A percentile compares a stretch with the other conserved stretches of the same genome.
phyloP scores from a whole-genome alignment of 2,113 vertebrate genomes.

The Grus americana region DNA sequence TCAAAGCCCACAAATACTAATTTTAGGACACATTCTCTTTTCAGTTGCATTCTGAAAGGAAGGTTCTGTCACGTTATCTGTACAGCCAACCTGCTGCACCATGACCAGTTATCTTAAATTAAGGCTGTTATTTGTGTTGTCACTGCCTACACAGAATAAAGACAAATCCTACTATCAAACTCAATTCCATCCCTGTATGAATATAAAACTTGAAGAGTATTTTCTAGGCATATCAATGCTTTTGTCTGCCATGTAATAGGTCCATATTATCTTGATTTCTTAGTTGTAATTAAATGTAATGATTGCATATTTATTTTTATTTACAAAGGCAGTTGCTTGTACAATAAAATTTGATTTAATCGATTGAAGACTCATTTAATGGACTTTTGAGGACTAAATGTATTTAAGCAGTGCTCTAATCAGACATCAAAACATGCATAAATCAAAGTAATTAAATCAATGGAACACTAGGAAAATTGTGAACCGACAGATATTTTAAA shows the following conservation, averaged over 20 bases:
- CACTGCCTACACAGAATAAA: neutral
- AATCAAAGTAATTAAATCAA: constrained; percentile 57
- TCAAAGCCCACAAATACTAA: neutral
- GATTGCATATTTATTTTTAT: constrained; percentile 53
- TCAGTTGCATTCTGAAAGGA: neutral
- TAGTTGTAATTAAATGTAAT: constrained; percentile 55
- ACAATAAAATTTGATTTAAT: constrained; percentile 63
- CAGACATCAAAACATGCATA: constrained; percentile 47
- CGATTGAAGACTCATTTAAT: constrained; percentile 48
- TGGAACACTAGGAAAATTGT: constrained; percentile 9
- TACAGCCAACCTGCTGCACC: neutral
- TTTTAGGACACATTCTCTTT: neutral
- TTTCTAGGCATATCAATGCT: constrained; percentile 22
- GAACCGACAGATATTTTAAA: neutral
- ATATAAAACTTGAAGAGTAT: neutral
- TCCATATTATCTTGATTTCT: constrained; percentile 41
- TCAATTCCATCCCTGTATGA: neutral
- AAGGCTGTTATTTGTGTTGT: neutral
- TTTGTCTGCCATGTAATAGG: constrained; percentile 21
- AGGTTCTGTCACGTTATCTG: neutral
- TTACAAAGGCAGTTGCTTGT: constrained; percentile 47
- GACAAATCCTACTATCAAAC: neutral
- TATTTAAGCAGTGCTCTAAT: constrained; percentile 46
- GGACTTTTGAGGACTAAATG: constrained; percentile 22
- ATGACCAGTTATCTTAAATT: neutral